A percentile compares a stretch with the other conserved stretches of the same genome.
Evolutionary conservation across 2,888 invertebrate species (phyloP).

Genomic region (Pseudococcus longispinus): DNA sequence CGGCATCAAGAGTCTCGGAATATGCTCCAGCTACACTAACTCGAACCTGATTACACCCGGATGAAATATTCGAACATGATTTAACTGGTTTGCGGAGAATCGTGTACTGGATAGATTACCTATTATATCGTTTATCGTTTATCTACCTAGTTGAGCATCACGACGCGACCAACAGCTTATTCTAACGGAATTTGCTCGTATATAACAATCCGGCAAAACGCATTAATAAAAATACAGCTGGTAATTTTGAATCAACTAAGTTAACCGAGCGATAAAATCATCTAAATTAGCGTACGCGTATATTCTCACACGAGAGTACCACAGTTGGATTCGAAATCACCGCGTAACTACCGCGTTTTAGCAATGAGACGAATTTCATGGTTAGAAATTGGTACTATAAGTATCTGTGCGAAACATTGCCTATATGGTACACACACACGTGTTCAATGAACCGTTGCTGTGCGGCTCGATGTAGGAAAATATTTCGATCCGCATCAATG

Average conservation of each 20-base stretch:
- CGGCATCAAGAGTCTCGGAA: neutral
- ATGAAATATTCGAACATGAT: neutral
- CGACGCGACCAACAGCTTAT: neutral
- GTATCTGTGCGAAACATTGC: neutral
- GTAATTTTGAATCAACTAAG: slow-evolving; percentile 17
- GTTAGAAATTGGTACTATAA: neutral
- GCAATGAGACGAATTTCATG: slow-evolving; percentile 4
- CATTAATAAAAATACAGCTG: neutral
- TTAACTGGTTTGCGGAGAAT: neutral
- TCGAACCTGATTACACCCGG: neutral
- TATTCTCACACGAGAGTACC: slow-evolving; percentile 20
- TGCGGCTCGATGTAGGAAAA: neutral
- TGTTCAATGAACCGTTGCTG: slow-evolving; percentile 23
- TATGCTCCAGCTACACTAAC: neutral
- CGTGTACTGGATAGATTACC: neutral
- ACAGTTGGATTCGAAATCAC: neutral
- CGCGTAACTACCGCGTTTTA: neutral
- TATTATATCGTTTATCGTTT: neutral
- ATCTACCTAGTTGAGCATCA: neutral
- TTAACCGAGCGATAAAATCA: slow-evolving; percentile 14
- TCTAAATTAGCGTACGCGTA: neutral
- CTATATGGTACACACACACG: slow-evolving; percentile 13
- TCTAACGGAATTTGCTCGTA: neutral
- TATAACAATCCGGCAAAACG: neutral
- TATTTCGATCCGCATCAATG: slow-evolving; percentile 2